Evolutionary conservation across 2,797 vertebrate genomes (phyloP).

Genomic region (Halcyon leucocephala): DNA sequence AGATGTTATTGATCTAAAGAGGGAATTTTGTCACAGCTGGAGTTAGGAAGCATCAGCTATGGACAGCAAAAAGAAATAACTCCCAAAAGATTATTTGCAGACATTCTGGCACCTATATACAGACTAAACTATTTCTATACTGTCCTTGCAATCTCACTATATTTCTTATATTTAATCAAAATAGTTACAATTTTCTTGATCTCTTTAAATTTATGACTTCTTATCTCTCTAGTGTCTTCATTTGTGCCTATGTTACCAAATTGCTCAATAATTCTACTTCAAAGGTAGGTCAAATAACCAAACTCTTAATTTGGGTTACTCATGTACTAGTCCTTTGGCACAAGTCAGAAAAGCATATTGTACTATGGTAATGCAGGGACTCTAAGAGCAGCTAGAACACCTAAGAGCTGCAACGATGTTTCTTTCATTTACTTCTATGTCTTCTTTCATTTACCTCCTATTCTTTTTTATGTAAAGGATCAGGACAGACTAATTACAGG

Average conservation of each 20-base stretch:
- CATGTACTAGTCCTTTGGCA: not conserved
- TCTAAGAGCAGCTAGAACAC: not conserved
- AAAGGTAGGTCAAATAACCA: not conserved
- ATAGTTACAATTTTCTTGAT: not conserved
- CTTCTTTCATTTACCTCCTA: not conserved
- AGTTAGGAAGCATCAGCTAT: slow-evolving; percentile 33
- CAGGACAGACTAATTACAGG: not conserved
- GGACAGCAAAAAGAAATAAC: slow-evolving; percentile 22
- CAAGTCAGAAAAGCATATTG: not conserved
- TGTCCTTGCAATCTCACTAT: not conserved
- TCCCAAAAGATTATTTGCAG: slow-evolving; percentile 12
- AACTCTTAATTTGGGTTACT: not conserved
- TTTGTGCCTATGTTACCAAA: not conserved
- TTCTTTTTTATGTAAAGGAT: not conserved
- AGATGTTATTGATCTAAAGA: slow-evolving; percentile 35
- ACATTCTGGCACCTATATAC: slow-evolving; percentile 37
- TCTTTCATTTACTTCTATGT: not conserved
- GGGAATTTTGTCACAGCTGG: slow-evolving; percentile 56
- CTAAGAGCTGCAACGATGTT: not conserved
- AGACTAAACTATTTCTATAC: slow-evolving; percentile 31
- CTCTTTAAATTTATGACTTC: not conserved
- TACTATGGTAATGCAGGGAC: not conserved
- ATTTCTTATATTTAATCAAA: slow-evolving; percentile 10
- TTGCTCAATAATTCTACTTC: not conserved
- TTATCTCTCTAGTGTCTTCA: not conserved